These are phyloP conservation scores for Acronicta leporina DNA, from an alignment of 2,888 invertebrate species.

Conservation along the genomic window DNA sequence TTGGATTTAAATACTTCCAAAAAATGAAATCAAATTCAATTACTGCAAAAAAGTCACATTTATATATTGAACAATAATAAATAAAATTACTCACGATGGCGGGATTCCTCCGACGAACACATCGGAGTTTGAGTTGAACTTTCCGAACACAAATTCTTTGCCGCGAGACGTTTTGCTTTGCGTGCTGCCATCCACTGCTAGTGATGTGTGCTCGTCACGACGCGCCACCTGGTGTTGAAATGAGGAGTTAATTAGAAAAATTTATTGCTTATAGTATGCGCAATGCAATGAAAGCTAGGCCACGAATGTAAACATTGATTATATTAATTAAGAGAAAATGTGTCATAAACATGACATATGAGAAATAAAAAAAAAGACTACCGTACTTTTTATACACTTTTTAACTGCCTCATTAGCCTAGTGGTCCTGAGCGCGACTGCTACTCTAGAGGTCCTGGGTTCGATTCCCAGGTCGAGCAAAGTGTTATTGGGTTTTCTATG, in stretches of 20 bases:
- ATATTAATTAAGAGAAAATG: too few relatives aligned
- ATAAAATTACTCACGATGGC: conserved; percentile 90
- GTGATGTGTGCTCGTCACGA: conserved; percentile 94
- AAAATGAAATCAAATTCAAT: background rate
- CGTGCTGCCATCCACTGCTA: conserved; percentile 95
- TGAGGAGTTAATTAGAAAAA: conserved; percentile 8
- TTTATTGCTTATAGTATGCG: background rate
- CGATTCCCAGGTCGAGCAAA: too few relatives aligned
- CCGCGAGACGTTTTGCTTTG: conserved; percentile 95
- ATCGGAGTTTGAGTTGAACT: conserved; percentile 95
- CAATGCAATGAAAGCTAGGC: too few relatives aligned
- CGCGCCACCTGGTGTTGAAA: conserved; percentile 88
- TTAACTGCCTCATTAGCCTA: too few relatives aligned
- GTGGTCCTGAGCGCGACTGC: too few relatives aligned
- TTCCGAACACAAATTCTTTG: conserved; percentile 96
- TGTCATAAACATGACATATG: too few relatives aligned
- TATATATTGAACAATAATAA: background rate
- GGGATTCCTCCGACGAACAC: conserved; percentile 99
- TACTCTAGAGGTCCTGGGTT: too few relatives aligned
- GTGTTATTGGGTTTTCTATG: too few relatives aligned
- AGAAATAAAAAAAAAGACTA: too few relatives aligned
- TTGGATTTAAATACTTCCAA: background rate
- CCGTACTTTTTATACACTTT: too few relatives aligned
- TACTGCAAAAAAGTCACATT: background rate
- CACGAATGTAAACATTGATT: too few relatives aligned